A percentile compares a stretch with the other conserved stretches of the same genome.
Conservation (phyloP, 2,113 vertebrate genomes). For the Phrynosoma platyrhinos region DNA sequence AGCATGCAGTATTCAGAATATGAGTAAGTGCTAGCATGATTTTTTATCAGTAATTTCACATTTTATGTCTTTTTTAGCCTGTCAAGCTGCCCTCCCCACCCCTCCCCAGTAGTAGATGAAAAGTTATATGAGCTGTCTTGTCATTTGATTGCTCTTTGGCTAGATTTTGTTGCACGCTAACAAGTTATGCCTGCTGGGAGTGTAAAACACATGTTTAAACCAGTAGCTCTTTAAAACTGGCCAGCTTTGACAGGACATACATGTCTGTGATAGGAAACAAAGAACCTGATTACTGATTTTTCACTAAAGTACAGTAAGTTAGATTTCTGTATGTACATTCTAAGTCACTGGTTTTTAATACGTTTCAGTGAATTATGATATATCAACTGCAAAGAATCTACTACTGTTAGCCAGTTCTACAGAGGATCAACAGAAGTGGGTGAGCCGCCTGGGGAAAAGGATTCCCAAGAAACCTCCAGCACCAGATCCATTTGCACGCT, state of each 20-base stretch:
- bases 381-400: constrained; percentile 96
- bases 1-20: neutral
- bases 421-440: constrained; percentile 99
- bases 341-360: constrained; percentile 38
- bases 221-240: neutral
- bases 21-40: neutral
- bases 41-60: neutral
- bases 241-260: neutral
- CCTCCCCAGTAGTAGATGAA: no score
- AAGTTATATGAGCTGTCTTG: neutral
- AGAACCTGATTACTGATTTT: neutral
- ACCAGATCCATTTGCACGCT: constrained; percentile 91
- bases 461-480: constrained; percentile 97
- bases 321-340: neutral
- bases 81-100: no score
- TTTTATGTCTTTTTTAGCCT: neutral
- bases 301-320: neutral
- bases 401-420: constrained; percentile 93
- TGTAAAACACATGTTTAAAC: neutral
- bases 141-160: neutral
- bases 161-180: neutral
- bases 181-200: neutral
- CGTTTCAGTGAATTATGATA: constrained; percentile 92
- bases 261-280: neutral
- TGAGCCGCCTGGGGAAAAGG: constrained; percentile 95